A percentile compares a stretch with the other conserved stretches of the same genome.
phyloP scores from a whole-genome alignment of 2,888 invertebrate species.

The Himalopsyche japonica region DNA sequence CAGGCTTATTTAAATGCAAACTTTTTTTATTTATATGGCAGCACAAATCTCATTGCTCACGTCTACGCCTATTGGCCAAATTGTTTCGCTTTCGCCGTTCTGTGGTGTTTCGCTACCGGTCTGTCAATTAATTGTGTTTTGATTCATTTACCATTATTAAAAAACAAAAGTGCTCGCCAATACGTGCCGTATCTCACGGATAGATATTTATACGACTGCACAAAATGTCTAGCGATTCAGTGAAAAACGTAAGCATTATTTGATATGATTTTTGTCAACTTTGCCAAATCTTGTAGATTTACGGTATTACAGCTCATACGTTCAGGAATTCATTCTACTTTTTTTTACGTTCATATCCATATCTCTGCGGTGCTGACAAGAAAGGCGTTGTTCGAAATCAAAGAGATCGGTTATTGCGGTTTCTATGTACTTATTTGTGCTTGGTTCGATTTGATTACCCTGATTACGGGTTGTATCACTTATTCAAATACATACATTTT shows the following conservation, averaged over 20 bases:
- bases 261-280: conserved; percentile 3
- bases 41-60: background rate
- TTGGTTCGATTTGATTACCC: background rate
- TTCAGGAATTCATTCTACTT: conserved; percentile 31
- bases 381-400: conserved; percentile 31
- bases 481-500: background rate
- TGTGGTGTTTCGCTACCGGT: background rate
- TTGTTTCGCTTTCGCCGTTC: background rate
- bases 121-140: conserved; percentile 4
- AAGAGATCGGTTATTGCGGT: conserved; percentile 3
- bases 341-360: conserved; percentile 4
- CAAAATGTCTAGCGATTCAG: conserved; percentile 63
- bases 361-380: background rate
- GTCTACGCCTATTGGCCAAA: conserved; percentile 4
- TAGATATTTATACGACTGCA: background rate
- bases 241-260: conserved; percentile 61
- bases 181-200: background rate
- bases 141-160: background rate
- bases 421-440: background rate
- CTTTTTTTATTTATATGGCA: background rate
- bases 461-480: background rate
- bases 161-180: background rate
- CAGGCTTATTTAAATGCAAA: background rate
- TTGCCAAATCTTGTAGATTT: conserved; percentile 1
- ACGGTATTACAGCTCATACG: conserved; percentile 15